A percentile compares a stretch with the other conserved stretches of the same genome.
Conservation (phyloP, 2,888 invertebrate species). For the Lobophora halterata region DNA sequence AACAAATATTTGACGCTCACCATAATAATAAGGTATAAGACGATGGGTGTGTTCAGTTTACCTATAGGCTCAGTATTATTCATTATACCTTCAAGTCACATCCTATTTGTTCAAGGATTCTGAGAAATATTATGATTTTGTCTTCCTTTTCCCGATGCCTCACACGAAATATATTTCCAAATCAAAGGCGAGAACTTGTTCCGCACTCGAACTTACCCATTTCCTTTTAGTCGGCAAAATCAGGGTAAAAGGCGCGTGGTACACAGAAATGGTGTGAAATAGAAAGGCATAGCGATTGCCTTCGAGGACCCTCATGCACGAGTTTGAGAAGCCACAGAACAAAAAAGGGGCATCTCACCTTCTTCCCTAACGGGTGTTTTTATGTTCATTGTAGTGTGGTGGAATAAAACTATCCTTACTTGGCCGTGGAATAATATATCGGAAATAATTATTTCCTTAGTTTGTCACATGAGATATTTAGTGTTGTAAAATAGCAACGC, state of each 20-base stretch:
- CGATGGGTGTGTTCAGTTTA: too few relatives aligned
- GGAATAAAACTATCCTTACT: too few relatives aligned
- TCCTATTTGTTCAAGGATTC: too few relatives aligned
- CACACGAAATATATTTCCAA: conserved; percentile 29
- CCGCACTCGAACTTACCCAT: conserved; percentile 27
- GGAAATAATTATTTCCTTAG: too few relatives aligned
- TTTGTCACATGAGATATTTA: too few relatives aligned
- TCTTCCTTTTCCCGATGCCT: conserved; percentile 9
- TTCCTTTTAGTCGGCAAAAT: conserved; percentile 33
- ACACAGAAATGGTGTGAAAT: conserved; percentile 35
- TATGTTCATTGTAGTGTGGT: conserved; percentile 18
- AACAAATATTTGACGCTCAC: too few relatives aligned
- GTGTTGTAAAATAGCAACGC: too few relatives aligned
- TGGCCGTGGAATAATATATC: too few relatives aligned
- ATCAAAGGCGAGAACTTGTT: conserved; percentile 31
- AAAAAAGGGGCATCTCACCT: conserved; percentile 35
- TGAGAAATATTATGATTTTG: too few relatives aligned
- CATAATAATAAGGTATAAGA: too few relatives aligned
- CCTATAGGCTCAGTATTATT: too few relatives aligned
- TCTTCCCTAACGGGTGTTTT: conserved; percentile 29
- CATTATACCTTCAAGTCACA: too few relatives aligned
- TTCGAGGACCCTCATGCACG: conserved; percentile 40
- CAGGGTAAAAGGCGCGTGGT: conserved; percentile 41
- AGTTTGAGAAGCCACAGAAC: conserved; percentile 37
- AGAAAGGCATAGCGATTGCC: conserved; percentile 37